Evolutionary conservation across 2,888 invertebrate genomes (phyloP), one percentile per base, ranked within the genome.

Genomic region (Mesopsocus fuscifrons): DNA sequence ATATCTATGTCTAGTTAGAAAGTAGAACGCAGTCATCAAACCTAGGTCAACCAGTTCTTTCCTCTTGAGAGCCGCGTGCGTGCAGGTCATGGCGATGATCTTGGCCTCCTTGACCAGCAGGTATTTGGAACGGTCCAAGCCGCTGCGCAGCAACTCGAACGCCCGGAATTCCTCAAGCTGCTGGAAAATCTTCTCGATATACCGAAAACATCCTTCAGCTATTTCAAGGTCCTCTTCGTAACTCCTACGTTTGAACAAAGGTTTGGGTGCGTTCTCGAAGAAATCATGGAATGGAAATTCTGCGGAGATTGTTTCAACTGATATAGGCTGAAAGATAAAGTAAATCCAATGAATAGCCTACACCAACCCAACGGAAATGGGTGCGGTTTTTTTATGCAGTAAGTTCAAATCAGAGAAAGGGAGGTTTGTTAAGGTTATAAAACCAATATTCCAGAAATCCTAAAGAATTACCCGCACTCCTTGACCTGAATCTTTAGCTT

Each of bases 1-100:
- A n/a, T n/a, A n/a, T n/a, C n/a, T n/a, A n/a, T n/a, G n/a, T n/a
- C n/a, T n/a, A n/a, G n/a, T n/a, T n/a, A n/a, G n/a, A n/a, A n/a
- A n/a, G n/a, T n/a, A n/a, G n/a, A n/a, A n/a, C n/a, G n/a, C n/a
- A n/a, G n/a, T n/a, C n/a, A n/a, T n/a, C n/a, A 62, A 64, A 72
- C 80, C 85, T 62, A 92, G 77, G 57, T 89, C 85, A 0, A 98
- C 97, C 3, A 99, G 67, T 60, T 99, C 98, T 42, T 89, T 81
- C 21, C 98, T 70, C 57, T 97, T 94, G 9, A 99, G 67, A 0
- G 98, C 98, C 1, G 98, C 98, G 61, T 99, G 98, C 0, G 98
- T 99, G 65, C 98, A 99, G 0, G 98, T 99, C 98, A 99, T 99
- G 1, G 98, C 98, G 52, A 99, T 98, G 44, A 99, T 94, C 65